Percentiles rank a stretch among this genome's conserved stretches.
Conservation (phyloP, 2,888 invertebrate genomes). For the Lottia gigantea region DNA sequence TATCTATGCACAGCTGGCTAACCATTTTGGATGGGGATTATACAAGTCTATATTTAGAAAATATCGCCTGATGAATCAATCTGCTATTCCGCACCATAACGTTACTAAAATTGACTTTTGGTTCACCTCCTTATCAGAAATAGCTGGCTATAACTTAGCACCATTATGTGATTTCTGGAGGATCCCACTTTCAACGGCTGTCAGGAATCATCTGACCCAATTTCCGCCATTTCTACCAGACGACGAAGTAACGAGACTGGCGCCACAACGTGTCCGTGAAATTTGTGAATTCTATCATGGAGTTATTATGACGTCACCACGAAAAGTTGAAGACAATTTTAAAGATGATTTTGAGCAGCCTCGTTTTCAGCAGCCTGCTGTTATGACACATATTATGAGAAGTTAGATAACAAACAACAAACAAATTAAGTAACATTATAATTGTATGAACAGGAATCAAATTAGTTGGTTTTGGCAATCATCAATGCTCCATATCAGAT, state of each 20-base stretch:
- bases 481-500: too few relatives aligned
- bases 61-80: neutral
- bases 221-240: constrained; percentile 6
- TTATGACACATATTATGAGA: neutral
- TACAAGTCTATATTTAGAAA: neutral
- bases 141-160: neutral
- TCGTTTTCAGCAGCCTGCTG: neutral
- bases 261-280: neutral
- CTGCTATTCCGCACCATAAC: neutral
- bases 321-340: neutral
- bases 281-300: neutral
- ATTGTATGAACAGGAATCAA: too few relatives aligned
- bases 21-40: constrained; percentile 3
- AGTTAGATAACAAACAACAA: too few relatives aligned
- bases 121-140: neutral
- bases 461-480: too few relatives aligned
- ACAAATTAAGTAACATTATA: too few relatives aligned
- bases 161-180: constrained; percentile 1
- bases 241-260: constrained; percentile 4
- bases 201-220: neutral
- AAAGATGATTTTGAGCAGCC: neutral
- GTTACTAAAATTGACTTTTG: neutral
- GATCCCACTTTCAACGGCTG: neutral
- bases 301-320: neutral
- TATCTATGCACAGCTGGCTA: neutral